Evolutionary conservation across 2,113 vertebrate species (phyloP), one percentile per base, ranked within the genome.

Genomic region (Formicarius rufipectus): DNA sequence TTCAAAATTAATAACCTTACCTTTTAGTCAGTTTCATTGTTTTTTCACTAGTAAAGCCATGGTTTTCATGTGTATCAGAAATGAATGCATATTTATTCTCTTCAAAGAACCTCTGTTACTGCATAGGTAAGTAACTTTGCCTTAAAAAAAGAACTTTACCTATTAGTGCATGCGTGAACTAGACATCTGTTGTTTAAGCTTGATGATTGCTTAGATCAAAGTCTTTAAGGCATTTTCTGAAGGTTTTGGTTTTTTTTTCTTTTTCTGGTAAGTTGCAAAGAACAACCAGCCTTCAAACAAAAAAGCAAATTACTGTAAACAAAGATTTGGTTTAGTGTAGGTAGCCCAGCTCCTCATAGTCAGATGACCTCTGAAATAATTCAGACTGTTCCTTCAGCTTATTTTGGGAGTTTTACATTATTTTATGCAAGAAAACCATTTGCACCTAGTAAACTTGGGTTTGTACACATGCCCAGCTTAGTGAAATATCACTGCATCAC

Each of bases 151-250:
- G 35, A 52, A 14, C 16, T 9, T 81, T 81, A 77, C n/a, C 28
- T 80, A 33, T 79, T 69, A 0, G 0, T 21, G 45, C 72, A 28
- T 21, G 31, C 24, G 56, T 31, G 40, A 23, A 39, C 28, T n/a
- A 74, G 60, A 25, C 17, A 52, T 50, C 58, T 44, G n/a, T 68
- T 85, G 17, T 72, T 85, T 86, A 67, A 67, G 68, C 13, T 69
- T 95, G 84, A 64, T 86, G 55, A 82, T 68, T 93, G 17, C 62
- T 87, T 89, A 64, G 44, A 82, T 91, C 39, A 60, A 87, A 84
- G 49, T 60, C 66, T 53, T 91, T 72, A 68, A 93, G 37, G 33
- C 12, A 5, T 82, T 89, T 91, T 76, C 50, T 62, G 27, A 71
- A 90, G 45, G 49, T 5, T 59, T 86, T n/a, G n/a, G n/a, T n/a